These are phyloP conservation scores for Pristis pectinata DNA, from an alignment of 2,797 vertebrate species.

Conservation along the genomic window DNA sequence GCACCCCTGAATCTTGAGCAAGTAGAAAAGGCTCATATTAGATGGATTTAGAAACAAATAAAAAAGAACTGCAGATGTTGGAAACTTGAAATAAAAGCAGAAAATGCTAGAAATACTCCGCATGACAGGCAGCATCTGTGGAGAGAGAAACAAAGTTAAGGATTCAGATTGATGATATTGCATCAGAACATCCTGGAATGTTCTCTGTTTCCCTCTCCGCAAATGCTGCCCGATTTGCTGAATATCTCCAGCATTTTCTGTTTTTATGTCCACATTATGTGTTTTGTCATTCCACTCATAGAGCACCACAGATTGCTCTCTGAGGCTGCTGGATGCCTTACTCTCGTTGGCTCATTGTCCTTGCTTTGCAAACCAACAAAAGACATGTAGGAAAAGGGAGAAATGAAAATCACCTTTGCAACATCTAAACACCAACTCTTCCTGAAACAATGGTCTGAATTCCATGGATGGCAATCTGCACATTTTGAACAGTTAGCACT, in stretches of 20 bases:
- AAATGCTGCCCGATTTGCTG: too few relatives aligned
- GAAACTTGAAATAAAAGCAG: too few relatives aligned
- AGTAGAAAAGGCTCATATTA: too few relatives aligned
- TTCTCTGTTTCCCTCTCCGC: too few relatives aligned
- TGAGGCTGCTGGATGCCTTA: neutral
- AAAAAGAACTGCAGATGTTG: too few relatives aligned
- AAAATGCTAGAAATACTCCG: too few relatives aligned
- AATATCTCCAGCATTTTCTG: too few relatives aligned
- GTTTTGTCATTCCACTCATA: neutral
- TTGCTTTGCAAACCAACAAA: neutral
- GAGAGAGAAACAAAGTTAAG: too few relatives aligned
- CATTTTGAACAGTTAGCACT: neutral
- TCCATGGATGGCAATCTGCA: neutral
- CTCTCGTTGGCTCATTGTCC: neutral
- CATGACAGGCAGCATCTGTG: too few relatives aligned
- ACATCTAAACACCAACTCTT: neutral
- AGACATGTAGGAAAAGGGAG: neutral
- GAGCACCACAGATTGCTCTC: neutral
- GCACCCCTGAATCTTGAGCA: neutral
- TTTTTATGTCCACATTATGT: neutral
- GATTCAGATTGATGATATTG: too few relatives aligned
- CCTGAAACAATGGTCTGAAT: neutral
- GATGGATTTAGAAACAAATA: too few relatives aligned
- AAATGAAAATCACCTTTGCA: neutral
- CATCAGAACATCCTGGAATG: too few relatives aligned